Evolutionary conservation across 2,113 vertebrate species (phyloP), one percentile per base, ranked within the genome.

Genomic region (Sceloporus undulatus): DNA sequence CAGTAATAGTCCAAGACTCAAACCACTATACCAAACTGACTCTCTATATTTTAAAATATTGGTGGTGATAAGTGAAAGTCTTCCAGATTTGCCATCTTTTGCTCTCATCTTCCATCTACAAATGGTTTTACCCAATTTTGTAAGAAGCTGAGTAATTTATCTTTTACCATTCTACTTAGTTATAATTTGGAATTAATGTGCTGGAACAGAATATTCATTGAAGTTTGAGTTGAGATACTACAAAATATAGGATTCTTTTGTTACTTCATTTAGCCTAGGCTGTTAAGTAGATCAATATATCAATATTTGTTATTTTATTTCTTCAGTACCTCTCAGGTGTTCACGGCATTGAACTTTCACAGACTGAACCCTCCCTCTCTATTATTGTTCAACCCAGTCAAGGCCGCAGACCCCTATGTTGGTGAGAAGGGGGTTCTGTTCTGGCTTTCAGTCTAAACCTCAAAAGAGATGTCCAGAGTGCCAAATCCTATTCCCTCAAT

Each of bases 131-230:
- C n/a, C n/a, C 18, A 65, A 21, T 66, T 25, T 10, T 14, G 1
- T 27, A 25, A 25, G 62, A 65, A n/a, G 23, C 21, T 3, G 9
- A 2, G 14, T 19, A 21, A 66, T 66, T 71, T 71, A 13, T 42
- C 38, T 66, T 0, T 27, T 27, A 7, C 19, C 2, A 1, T 14
- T 71, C 25, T 52, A 40, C 82, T 70, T 34, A 83, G 21, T 25
- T 82, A 40, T 25, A 82, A 66, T 82, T 82, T 82, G 80, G 27
- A 71, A 83, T n/a, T 71, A 83, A 71, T 83, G 25, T 38, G 48
- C 66, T 52, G 11, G 66, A 71, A 71, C 42, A n/a, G 14, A 16
- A 16, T 10, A 71, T n/a, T 42, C 38, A 27, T 68, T 29, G 9
- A 68, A 14, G 9, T 27, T 9, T 52, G 82, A 25, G 34, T 14